Evolutionary conservation across 2,113 vertebrate species (phyloP), one percentile per base, ranked within the genome.

Genomic region (Pipa parva): DNA sequence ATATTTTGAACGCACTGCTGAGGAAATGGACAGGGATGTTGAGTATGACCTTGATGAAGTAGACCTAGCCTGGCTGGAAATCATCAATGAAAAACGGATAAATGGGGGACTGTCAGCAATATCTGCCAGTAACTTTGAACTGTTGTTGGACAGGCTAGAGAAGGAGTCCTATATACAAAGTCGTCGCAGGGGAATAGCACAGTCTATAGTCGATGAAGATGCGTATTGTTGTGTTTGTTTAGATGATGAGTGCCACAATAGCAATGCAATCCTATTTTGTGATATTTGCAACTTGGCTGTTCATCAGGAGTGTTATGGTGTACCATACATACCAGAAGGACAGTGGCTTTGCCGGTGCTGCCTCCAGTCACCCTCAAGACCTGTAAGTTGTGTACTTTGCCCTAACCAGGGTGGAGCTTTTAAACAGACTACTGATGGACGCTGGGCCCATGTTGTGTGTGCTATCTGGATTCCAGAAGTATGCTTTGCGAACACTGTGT

Each of bases 31-130:
- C 5, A 78, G 78, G 0, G 90, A 93, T 62, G 92, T 93, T 1
- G 95, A 98, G 55, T 99, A 99, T 24, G 97, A 99, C 85, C 95
- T 99, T 93, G 97, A 99, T 6, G 97, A 98, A 78, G 94, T 97
- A 73, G 97, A 99, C 76, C 63, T 91, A 1, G 93, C 91, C 0
- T 99, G 97, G 97, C 81, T 99, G 63, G 93, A 98, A 63, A 95
- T 99, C 88, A 80, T 99, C 46, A 99, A 99, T 0, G 84, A 91
- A 52, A 91, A 90, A 64, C 89, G 95, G 24, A 82, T 61, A 4
- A 85, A 83, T 0, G 95, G 95, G 55, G 90, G 93, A 24, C 87
- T 92, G n/a, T 81, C 89, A 0, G 29, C 76, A 0, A 84, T 99
- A 59, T 92, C 91, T 0, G 78, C 90, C 0, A 95, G 98, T 46